Evolutionary conservation across 2,113 vertebrate genomes (phyloP).

Genomic region (Gasterosteus aculeatus): DNA sequence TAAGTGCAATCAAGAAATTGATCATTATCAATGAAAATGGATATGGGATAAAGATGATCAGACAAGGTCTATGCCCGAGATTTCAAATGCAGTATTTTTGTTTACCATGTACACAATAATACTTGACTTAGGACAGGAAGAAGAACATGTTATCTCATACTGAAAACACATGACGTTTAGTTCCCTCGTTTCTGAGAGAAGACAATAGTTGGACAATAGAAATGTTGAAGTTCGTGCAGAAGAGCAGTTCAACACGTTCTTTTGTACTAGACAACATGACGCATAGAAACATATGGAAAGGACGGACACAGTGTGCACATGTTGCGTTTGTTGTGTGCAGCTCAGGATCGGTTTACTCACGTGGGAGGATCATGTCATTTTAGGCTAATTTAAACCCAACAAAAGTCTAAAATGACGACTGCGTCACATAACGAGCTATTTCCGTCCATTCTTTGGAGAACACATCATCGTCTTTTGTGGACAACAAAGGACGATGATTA

Average conservation of each 20-base stretch:
- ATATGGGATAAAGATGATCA: neutral
- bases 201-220: neutral
- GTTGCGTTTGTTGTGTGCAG: conserved; percentile 42
- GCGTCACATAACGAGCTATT: conserved; percentile 14
- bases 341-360: conserved; percentile 17
- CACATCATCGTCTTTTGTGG: neutral
- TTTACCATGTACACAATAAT: neutral
- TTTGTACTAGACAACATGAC: neutral
- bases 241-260: neutral
- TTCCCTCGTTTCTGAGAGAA: conserved; percentile 21
- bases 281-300: neutral
- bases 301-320: neutral
- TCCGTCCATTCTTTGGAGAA: neutral
- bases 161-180: neutral
- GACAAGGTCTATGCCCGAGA: neutral
- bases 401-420: neutral
- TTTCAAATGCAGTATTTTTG: neutral
- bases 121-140: neutral
- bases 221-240: neutral
- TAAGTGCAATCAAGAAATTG: neutral
- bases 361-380: neutral
- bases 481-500: neutral
- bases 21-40: neutral
- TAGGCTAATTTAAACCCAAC: neutral
- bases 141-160: neutral